phyloP scores from a whole-genome alignment of 2,113 vertebrate genomes.

The Panthera tigris region DNA sequence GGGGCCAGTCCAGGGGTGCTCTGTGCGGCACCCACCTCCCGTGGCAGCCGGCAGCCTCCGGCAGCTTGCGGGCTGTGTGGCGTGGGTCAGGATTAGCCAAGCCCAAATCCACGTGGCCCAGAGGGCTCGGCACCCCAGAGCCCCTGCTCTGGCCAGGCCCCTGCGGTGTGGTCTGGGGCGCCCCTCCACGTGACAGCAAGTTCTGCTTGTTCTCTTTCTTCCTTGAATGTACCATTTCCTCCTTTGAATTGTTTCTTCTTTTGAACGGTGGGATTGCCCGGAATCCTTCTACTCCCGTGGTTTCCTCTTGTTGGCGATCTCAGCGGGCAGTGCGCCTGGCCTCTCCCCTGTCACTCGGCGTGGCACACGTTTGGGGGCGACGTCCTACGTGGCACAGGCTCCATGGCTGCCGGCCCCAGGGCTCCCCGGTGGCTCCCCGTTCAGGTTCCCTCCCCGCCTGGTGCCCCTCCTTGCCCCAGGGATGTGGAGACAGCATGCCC shows the following conservation, averaged over 20 bases:
- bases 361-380: neutral
- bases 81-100: neutral
- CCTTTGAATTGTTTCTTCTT: neutral
- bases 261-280: neutral
- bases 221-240: neutral
- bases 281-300: too few species aligned
- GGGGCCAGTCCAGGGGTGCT: neutral
- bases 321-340: neutral
- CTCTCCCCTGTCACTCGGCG: fast-evolving
- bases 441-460: too few species aligned
- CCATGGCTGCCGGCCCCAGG: fast-evolving
- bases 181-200: too few species aligned
- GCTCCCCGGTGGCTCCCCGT: fast-evolving
- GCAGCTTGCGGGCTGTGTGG: neutral
- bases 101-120: fast-evolving
- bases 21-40: fast-evolving
- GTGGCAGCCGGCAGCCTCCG: fast-evolving
- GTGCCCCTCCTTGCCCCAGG: fast-evolving
- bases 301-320: neutral
- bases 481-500: fast-evolving
- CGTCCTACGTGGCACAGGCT: fast-evolving
- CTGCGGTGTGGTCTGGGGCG: fast-evolving
- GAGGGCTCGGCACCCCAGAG: fast-evolving
- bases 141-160: fast-evolving
- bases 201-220: too few species aligned